Conservation (phyloP, 2,797 vertebrate genomes). For the Eulemur rubriventer region DNA sequence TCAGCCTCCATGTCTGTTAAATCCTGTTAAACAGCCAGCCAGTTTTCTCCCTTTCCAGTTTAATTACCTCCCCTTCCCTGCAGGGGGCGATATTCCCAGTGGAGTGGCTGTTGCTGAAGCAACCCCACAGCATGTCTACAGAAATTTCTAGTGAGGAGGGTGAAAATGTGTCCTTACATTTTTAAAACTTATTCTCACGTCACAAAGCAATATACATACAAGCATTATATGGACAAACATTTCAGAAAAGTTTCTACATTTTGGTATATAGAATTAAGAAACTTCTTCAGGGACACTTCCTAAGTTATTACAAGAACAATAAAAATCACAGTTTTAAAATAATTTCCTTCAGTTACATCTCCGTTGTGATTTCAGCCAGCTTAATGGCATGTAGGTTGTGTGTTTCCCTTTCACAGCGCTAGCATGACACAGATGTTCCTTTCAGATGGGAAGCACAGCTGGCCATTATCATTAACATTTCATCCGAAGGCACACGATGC, state of each 20-base stretch:
- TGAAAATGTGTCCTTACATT: neutral
- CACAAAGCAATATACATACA: neutral
- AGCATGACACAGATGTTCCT: neutral
- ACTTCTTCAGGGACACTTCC: neutral
- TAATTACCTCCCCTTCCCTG: neutral
- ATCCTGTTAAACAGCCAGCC: neutral
- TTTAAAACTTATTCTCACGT: neutral
- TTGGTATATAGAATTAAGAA: neutral
- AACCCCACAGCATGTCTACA: neutral
- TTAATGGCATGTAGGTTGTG: neutral
- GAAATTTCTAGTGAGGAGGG: neutral
- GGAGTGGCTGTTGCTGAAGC: neutral
- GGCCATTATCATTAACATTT: neutral
- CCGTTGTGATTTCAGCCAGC: neutral
- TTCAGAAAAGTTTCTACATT: neutral
- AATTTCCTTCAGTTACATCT: neutral
- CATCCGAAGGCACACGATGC: neutral
- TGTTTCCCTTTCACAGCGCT: neutral
- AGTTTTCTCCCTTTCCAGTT: neutral
- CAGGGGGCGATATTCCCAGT: neutral
- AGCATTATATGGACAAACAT: neutral
- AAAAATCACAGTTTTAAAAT: neutral
- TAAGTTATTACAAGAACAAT: neutral
- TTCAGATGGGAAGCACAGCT: slow-evolving; percentile 13
- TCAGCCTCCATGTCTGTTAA: neutral